Conservation (phyloP, 1,140 invertebrate genomes). For the Anadara kagoshimensis region DNA sequence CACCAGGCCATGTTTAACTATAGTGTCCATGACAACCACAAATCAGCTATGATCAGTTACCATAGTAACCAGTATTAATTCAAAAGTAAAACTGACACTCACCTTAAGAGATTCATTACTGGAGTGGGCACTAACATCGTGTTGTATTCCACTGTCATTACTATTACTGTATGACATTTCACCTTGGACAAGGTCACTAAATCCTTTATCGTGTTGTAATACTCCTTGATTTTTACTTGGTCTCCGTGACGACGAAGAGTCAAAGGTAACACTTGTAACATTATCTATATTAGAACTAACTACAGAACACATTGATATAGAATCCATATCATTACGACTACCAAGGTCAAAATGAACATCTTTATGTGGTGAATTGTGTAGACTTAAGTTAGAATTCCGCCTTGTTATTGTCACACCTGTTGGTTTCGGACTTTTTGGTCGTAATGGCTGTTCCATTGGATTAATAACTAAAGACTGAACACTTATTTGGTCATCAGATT, state of each 20-base stretch:
- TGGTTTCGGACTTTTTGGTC: conserved; percentile 41
- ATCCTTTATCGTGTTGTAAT: conserved; percentile 29
- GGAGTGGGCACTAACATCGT: conserved; percentile 60
- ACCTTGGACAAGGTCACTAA: conserved; percentile 31
- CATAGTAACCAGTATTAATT: too few species aligned
- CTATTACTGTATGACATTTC: conserved; percentile 68
- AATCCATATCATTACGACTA: conserved; percentile 10
- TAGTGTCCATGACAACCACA: too few species aligned
- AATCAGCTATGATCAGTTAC: too few species aligned
- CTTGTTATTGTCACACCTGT: conserved; percentile 22
- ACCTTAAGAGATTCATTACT: conserved; percentile 67
- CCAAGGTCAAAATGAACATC: conserved; percentile 28
- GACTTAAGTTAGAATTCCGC: conserved; percentile 38
- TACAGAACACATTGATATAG: background rate
- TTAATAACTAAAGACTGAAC: conserved; percentile 20
- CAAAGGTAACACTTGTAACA: background rate
- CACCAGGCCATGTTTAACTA: too few species aligned
- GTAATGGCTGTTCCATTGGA: conserved; percentile 29
- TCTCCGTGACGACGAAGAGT: background rate
- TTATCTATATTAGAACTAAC: conserved; percentile 5
- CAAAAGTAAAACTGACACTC: conserved; percentile 10
- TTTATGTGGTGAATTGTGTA: conserved; percentile 28
- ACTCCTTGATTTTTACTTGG: conserved; percentile 17
- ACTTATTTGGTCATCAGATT: conserved; percentile 31
- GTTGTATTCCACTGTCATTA: conserved; percentile 68